Percentiles rank a stretch among this genome's conserved stretches.
Conservation (phyloP, 2,113 vertebrate genomes). For the Etheostoma spectabile region DNA sequence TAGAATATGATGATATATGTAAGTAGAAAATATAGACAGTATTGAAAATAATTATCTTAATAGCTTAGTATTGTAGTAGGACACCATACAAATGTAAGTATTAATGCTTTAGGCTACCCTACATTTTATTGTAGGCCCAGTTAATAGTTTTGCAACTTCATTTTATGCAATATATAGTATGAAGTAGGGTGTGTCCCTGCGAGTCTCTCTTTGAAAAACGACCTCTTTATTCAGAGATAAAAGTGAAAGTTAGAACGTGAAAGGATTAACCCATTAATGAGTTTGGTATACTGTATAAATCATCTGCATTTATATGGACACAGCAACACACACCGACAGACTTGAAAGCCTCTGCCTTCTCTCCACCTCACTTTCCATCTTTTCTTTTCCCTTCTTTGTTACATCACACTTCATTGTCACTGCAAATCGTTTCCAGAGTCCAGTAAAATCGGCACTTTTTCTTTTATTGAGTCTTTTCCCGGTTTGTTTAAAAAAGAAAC, state of each 20-base stretch:
- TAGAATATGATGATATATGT: no score
- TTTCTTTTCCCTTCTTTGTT: conserved; percentile 20
- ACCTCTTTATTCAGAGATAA: background rate
- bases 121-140: no score
- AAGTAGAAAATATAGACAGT: no score
- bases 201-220: no score
- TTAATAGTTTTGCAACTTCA: no score
- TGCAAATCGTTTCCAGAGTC: conserved; percentile 48
- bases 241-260: background rate
- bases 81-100: no score
- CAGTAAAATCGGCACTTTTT: conserved; percentile 31
- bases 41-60: no score
- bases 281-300: background rate
- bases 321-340: background rate
- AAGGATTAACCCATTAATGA: background rate
- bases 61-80: no score
- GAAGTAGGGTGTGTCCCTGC: no score
- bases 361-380: background rate
- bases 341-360: background rate
- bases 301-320: background rate
- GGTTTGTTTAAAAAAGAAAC: conserved; percentile 12
- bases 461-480: conserved; percentile 5
- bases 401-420: conserved; percentile 43
- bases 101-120: no score
- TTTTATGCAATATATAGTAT: no score